A percentile compares a stretch with the other conserved stretches of the same genome.
Conservation (phyloP, 1,140 invertebrate species). For the Ctenoplectra terminalis region DNA sequence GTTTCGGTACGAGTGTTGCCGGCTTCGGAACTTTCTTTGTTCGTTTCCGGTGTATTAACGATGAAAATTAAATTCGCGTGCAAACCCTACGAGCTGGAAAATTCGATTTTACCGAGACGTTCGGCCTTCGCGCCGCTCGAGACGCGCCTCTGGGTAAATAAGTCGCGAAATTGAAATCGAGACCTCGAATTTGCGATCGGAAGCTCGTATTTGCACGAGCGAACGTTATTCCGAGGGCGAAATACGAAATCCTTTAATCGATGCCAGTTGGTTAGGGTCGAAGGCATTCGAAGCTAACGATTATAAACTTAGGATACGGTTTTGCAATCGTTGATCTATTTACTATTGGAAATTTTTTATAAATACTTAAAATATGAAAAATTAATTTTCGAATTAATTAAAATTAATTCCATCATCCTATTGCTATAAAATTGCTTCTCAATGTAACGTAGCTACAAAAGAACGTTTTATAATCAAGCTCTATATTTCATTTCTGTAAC, state of each 20-base stretch:
- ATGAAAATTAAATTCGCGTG: slow-evolving; percentile 59
- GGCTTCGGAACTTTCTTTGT: neutral
- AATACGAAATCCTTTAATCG: slow-evolving; percentile 1
- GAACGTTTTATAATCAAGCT: no score
- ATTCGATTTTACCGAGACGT: neutral
- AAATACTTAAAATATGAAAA: neutral
- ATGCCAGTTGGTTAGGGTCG: neutral
- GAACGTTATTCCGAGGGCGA: neutral
- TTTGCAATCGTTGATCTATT: neutral
- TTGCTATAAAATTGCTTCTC: no score
- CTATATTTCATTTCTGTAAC: no score
- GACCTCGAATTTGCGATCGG: slow-evolving; percentile 33
- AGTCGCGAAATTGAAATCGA: slow-evolving; percentile 60
- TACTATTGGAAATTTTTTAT: neutral
- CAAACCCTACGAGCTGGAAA: slow-evolving; percentile 13
- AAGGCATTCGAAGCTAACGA: neutral
- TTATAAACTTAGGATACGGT: no score
- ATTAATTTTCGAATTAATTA: neutral
- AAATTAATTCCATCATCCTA: no score
- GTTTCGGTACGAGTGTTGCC: neutral
- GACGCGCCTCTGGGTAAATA: slow-evolving; percentile 44
- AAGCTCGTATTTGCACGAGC: slow-evolving; percentile 16
- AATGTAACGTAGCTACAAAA: no score
- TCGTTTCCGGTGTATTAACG: slow-evolving; percentile 30
- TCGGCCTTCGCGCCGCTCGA: neutral